A percentile compares a stretch with the other conserved stretches of the same genome.
phyloP scores from a whole-genome alignment of 2,888 invertebrate genomes.

The Phortica okadai region DNA sequence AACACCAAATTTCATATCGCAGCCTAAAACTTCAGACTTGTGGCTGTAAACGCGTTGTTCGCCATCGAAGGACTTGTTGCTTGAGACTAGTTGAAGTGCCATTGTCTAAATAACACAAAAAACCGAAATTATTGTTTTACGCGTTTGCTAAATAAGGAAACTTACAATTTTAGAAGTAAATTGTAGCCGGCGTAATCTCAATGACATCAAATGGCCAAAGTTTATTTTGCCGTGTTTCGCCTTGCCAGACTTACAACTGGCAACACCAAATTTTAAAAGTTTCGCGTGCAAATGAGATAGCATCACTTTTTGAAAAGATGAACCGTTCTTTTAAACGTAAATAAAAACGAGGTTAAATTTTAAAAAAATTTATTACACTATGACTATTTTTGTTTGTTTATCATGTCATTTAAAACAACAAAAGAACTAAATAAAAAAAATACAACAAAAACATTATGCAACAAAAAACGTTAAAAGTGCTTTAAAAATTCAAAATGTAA shows the following conservation, averaged over 20 bases:
- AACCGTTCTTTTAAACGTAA: background rate
- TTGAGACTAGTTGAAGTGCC: conserved; percentile 63
- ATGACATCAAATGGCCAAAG: background rate
- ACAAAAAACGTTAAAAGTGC: conserved; percentile 22
- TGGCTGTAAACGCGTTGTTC: conserved; percentile 74
- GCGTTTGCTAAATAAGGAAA: background rate
- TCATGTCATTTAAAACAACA: background rate
- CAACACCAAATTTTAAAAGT: no score
- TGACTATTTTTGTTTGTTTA: background rate
- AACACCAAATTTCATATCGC: conserved; percentile 95
- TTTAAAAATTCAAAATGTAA: conserved; percentile 15
- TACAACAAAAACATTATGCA: conserved; percentile 17
- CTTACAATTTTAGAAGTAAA: background rate
- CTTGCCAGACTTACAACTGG: background rate
- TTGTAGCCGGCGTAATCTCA: background rate
- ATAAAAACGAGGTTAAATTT: background rate
- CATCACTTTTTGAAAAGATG: no score
- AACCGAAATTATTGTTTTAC: background rate
- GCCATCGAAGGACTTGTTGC: conserved; percentile 66
- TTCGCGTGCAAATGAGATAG: no score
- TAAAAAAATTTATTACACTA: background rate
- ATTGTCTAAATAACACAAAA: background rate
- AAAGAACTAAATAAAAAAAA: background rate
- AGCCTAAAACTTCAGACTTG: conserved; percentile 81
- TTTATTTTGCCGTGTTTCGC: background rate